Conservation (phyloP, 2,888 invertebrate genomes). For the Ceratothoa steindachneri region DNA sequence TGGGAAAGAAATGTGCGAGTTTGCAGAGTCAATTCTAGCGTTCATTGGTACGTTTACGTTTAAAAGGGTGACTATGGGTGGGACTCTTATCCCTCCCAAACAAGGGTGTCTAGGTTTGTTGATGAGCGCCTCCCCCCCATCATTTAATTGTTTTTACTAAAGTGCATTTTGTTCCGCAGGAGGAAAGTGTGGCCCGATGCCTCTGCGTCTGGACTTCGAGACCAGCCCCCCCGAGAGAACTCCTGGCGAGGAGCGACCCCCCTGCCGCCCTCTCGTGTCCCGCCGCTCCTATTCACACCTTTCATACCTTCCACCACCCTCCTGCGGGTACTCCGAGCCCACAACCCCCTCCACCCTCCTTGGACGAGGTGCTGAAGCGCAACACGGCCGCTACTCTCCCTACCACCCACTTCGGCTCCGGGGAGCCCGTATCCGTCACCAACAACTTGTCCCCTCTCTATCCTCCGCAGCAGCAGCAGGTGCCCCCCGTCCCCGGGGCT, state of each 20-base stretch:
- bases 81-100: too few species aligned
- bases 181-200: slow-evolving; percentile 22
- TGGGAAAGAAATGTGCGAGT: too few species aligned
- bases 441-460: not conserved
- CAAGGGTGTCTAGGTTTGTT: too few species aligned
- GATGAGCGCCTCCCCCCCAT: too few species aligned
- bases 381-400: slow-evolving; percentile 1
- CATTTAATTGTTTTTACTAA: too few species aligned
- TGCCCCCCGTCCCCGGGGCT: not conserved
- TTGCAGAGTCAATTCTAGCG: too few species aligned
- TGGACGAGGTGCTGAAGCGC: slow-evolving; percentile 4
- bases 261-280: slow-evolving; percentile 31
- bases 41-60: too few species aligned
- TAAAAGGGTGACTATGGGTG: too few species aligned
- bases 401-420: not conserved
- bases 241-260: slow-evolving; percentile 41
- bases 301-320: slow-evolving; percentile 3
- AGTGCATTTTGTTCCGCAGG: slow-evolving; percentile 24
- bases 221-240: slow-evolving; percentile 36
- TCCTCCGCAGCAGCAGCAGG: too few species aligned
- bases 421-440: slow-evolving; percentile 5
- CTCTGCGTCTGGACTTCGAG: slow-evolving; percentile 33
- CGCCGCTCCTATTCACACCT: not conserved
- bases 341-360: not conserved
- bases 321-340: not conserved